A percentile compares a stretch with the other conserved stretches of the same genome.
Conservation (phyloP, 2,113 vertebrate species). For the Thermophis baileyi region DNA sequence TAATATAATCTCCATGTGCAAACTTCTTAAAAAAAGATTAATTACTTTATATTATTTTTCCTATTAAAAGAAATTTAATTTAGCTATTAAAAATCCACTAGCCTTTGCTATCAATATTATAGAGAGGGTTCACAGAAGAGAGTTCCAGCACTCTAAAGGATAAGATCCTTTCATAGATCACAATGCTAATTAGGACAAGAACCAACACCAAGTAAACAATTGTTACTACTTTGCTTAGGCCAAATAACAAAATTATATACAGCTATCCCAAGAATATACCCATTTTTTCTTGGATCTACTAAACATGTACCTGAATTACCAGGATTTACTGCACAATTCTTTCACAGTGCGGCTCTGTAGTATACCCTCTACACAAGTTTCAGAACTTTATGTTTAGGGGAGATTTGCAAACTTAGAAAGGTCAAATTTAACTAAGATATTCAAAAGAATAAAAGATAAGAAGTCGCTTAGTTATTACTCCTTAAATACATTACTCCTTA, state of each 20-base stretch:
- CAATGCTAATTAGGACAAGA: background rate
- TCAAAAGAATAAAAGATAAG: background rate
- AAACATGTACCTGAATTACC: background rate
- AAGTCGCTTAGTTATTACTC: background rate
- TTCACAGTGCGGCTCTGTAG: background rate
- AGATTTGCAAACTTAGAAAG: background rate
- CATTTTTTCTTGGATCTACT: background rate
- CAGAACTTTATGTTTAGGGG: background rate
- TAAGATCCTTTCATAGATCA: background rate
- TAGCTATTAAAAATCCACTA: background rate
- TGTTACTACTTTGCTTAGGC: background rate
- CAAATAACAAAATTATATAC: background rate
- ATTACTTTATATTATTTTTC: background rate
- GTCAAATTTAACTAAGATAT: background rate
- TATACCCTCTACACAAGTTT: background rate
- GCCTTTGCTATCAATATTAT: background rate
- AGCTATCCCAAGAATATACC: background rate
- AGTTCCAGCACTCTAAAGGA: background rate
- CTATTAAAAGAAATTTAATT: background rate
- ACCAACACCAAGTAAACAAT: background rate
- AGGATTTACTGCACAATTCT: background rate
- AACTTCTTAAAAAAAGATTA: background rate
- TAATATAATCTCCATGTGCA: background rate
- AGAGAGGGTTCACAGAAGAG: background rate
- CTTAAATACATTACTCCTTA: background rate